Evolutionary conservation across 2,888 invertebrate species (phyloP).

Genomic region (Nebria brevicollis): DNA sequence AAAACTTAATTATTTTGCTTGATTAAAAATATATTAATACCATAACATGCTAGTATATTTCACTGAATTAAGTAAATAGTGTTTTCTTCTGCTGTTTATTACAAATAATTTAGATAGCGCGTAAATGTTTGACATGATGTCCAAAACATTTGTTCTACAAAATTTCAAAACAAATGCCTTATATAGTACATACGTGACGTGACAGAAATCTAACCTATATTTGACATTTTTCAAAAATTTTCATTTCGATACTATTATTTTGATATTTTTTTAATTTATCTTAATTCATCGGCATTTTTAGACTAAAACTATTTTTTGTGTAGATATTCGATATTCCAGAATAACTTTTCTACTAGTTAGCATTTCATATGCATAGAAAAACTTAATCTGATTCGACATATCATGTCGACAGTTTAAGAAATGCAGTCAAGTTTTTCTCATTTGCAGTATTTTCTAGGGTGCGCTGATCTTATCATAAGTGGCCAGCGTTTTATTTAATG

Average conservation of each 20-base stretch:
- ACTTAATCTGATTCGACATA: no score
- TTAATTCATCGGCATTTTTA: not conserved
- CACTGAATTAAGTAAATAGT: not conserved
- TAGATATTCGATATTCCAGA: no score
- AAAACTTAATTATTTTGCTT: not conserved
- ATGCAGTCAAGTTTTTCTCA: not conserved
- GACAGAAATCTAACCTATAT: not conserved
- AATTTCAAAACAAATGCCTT: not conserved
- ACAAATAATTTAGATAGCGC: slow-evolving; percentile 40
- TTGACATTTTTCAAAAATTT: not conserved
- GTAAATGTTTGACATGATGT: slow-evolving; percentile 34
- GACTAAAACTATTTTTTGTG: no score
- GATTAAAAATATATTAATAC: not conserved
- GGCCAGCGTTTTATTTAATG: slow-evolving; percentile 11
- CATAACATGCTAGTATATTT: not conserved
- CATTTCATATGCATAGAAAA: no score
- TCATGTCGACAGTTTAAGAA: no score
- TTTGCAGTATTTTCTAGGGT: slow-evolving; percentile 10
- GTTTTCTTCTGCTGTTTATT: slow-evolving; percentile 31
- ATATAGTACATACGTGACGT: not conserved
- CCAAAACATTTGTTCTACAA: slow-evolving; percentile 24
- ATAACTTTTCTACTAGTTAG: no score
- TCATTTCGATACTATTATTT: not conserved
- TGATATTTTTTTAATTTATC: not conserved
- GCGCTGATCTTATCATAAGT: slow-evolving; percentile 8